These are phyloP conservation scores for Elymnias hypermnestra DNA, from an alignment of 1,140 invertebrate genomes.

Conservation along the genomic window DNA sequence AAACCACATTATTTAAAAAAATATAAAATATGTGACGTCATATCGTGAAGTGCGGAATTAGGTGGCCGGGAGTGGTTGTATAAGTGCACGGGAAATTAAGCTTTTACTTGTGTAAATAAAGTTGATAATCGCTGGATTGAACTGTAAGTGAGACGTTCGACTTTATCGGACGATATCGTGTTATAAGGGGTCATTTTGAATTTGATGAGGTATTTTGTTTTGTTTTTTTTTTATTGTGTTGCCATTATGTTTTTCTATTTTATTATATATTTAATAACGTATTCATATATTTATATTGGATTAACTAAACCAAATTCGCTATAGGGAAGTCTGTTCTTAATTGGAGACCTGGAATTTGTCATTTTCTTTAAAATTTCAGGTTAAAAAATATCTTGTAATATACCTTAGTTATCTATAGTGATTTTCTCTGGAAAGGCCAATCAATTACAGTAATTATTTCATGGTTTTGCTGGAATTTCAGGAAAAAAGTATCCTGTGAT, in stretches of 20 bases:
- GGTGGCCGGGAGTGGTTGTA: constrained; percentile 50
- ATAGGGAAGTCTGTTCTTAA: too few species aligned
- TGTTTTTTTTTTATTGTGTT: constrained; percentile 2
- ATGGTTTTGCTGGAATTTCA: too few species aligned
- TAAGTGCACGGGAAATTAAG: constrained; percentile 42
- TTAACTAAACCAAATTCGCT: too few species aligned
- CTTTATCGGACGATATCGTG: constrained; percentile 30
- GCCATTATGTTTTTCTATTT: neutral
- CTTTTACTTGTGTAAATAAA: constrained; percentile 35
- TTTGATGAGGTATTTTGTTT: constrained; percentile 29
- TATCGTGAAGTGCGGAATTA: constrained; percentile 47
- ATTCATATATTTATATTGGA: too few species aligned
- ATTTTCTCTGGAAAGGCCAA: too few species aligned
- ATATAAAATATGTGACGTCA: constrained; percentile 43
- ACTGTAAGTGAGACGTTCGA: constrained; percentile 26
- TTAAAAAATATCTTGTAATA: too few species aligned
- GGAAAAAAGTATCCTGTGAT: too few species aligned
- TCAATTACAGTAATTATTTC: too few species aligned
- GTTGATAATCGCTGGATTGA: constrained; percentile 39
- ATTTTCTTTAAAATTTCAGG: too few species aligned
- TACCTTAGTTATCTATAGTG: too few species aligned
- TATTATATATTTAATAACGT: neutral
- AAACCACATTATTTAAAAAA: constrained; percentile 41
- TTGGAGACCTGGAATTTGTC: too few species aligned
- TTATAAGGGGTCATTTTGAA: constrained; percentile 22